Evolutionary conservation across 2,113 vertebrate genomes (phyloP).

Genomic region (Salvator merianae): DNA sequence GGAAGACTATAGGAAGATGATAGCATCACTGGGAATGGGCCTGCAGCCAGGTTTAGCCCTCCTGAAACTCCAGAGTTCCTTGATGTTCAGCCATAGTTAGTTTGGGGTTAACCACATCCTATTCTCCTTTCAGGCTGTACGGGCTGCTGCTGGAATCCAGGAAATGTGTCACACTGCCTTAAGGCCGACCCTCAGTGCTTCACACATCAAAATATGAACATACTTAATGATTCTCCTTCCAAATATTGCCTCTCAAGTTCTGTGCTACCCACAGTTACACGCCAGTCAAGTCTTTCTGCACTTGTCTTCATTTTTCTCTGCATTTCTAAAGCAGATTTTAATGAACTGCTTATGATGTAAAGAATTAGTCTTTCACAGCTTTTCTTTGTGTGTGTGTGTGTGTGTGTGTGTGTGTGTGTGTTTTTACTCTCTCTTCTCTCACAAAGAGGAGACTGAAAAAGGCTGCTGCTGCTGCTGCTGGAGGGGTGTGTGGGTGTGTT

Average conservation of each 20-base stretch:
- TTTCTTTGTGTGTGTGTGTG: too few species aligned
- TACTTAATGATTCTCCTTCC: too few species aligned
- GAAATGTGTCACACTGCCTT: slow-evolving; percentile 11
- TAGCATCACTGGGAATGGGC: neutral
- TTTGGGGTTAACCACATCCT: slow-evolving; percentile 27
- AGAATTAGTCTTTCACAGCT: too few species aligned
- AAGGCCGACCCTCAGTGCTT: neutral
- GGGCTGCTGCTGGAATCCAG: neutral
- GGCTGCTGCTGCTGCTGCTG: too few species aligned
- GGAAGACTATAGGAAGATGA: neutral
- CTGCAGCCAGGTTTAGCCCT: neutral
- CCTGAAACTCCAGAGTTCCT: neutral
- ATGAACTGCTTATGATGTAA: too few species aligned
- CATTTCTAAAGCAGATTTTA: too few species aligned
- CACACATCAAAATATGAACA: neutral
- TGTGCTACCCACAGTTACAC: neutral
- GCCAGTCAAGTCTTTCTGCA: neutral
- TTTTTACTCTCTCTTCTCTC: too few species aligned
- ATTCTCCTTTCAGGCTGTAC: neutral
- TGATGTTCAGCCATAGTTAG: neutral
- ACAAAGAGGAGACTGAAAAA: too few species aligned
- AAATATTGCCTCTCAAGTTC: neutral
- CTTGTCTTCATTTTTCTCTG: too few species aligned
- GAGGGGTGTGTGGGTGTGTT: too few species aligned
- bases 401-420: too few species aligned